Evolutionary conservation across 2,888 invertebrate species (phyloP), one percentile per base, ranked within the genome.

Genomic region (Anagyrus pseudococci): DNA sequence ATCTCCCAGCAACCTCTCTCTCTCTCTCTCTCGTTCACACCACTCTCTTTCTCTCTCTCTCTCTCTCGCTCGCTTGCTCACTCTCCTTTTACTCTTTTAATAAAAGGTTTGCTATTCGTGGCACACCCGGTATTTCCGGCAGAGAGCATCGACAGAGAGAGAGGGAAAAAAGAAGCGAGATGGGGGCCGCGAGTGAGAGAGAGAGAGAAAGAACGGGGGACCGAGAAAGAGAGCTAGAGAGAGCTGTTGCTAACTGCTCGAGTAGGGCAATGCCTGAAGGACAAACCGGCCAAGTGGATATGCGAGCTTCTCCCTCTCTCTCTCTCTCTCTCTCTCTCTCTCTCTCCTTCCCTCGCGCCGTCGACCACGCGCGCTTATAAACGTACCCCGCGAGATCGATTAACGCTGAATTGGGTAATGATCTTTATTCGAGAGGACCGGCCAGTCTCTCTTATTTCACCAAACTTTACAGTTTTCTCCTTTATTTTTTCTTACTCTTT

Each of bases 121-220:
- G 60, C 65, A 74, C 77, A 76, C 77, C 75, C 78, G 77, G 74
- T 77, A 77, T 74, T 73, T 75, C 71, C 75, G 74, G 74, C 71
- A 72, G 26, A n/a, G n/a, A 29, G 58, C 29, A 57, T 44, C 41
- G 44, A 29, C 41, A 54, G 67, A 62, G 65, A 64, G 68, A 57
- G 58, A 44, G 61, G 53, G 54, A 47, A n/a, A n/a, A 63, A 57
- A 62, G 66, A 67, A 46, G 52, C 37, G 61, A 53, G 59, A 41
- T n/a, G 43, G 49, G 20, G 20, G 2, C 22, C 44, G 19, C 49
- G 44, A 40, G 10, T 22, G 65, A 59, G 50, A 47, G 62, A 63
- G 49, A 66, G 53, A 62, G 64, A 67, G 61, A 56, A 40, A 55
- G 44, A 40, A 37, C 56, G 50, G 60, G 56, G 20, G 37, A 48